Conservation (phyloP, 1,140 invertebrate genomes). For the Plectus sambesii region DNA sequence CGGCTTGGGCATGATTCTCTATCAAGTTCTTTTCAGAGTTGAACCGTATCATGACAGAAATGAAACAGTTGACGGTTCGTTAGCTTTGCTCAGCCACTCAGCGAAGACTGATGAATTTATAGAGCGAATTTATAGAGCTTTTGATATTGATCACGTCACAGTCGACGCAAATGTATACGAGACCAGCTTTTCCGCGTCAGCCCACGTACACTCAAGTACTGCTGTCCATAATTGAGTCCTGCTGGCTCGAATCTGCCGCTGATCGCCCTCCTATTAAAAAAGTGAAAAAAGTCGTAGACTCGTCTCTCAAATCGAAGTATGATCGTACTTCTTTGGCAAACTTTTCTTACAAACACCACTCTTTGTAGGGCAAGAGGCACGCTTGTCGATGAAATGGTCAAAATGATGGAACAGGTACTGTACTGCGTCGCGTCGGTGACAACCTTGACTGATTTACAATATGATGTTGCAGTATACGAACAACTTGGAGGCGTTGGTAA, state of each 20-base stretch:
- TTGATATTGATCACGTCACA: too few relatives aligned
- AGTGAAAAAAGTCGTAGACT: conserved; percentile 39
- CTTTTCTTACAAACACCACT: too few relatives aligned
- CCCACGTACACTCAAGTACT: conserved; percentile 39
- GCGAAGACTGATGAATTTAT: too few relatives aligned
- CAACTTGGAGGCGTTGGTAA: conserved; percentile 41
- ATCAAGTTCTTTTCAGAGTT: conserved; percentile 42
- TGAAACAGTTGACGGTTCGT: conserved; percentile 29
- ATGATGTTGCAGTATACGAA: conserved; percentile 34
- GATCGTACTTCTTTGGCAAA: conserved; percentile 1
- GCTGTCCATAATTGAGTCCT: conserved; percentile 40
- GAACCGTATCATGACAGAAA: conserved; percentile 43
- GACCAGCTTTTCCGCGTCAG: conserved; percentile 39
- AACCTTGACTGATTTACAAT: neutral
- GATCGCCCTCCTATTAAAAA: conserved; percentile 44
- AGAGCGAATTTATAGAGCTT: too few relatives aligned
- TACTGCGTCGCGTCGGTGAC: too few relatives aligned
- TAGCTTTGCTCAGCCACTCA: too few relatives aligned
- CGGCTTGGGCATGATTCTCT: conserved; percentile 39
- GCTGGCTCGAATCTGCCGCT: conserved; percentile 44
- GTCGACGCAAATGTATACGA: too few relatives aligned
- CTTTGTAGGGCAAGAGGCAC: conserved; percentile 34
- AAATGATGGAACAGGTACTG: conserved; percentile 46
- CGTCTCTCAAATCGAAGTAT: conserved; percentile 41
- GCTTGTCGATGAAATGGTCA: conserved; percentile 45